Evolutionary conservation across 2,113 vertebrate genomes (phyloP).

Genomic region (Rhinopomastus cyanomelas): DNA sequence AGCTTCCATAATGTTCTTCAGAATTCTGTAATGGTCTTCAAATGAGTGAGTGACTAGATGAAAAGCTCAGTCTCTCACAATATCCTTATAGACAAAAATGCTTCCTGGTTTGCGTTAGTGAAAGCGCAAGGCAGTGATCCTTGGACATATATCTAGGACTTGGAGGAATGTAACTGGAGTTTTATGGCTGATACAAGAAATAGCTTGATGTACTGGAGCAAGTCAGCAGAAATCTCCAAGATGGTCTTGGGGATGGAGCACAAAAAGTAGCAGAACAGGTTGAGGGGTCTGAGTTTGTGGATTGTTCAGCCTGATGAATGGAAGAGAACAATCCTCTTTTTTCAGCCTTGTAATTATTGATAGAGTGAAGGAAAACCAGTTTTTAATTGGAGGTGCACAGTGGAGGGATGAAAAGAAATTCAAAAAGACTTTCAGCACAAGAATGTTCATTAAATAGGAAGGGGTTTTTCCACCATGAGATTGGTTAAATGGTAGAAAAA

Average conservation of each 20-base stretch:
- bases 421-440: not conserved
- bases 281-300: not conserved
- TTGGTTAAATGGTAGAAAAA: not conserved
- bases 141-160: not conserved
- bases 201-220: not conserved
- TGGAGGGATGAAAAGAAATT: not conserved
- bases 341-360: not conserved
- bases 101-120: not conserved
- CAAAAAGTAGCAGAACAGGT: fast-evolving
- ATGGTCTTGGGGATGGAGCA: fast-evolving
- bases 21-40: not conserved
- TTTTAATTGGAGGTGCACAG: not conserved
- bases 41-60: not conserved
- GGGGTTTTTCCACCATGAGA: not conserved
- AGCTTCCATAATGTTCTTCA: not conserved
- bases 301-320: not conserved
- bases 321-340: not conserved
- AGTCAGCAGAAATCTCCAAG: not conserved
- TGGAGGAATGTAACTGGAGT: not conserved
- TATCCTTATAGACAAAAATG: not conserved
- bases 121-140: not conserved
- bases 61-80: not conserved
- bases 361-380: not conserved
- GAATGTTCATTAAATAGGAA: not conserved
- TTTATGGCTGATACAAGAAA: not conserved